Conservation (phyloP, 2,888 invertebrate genomes). For the Rutpela maculata region DNA sequence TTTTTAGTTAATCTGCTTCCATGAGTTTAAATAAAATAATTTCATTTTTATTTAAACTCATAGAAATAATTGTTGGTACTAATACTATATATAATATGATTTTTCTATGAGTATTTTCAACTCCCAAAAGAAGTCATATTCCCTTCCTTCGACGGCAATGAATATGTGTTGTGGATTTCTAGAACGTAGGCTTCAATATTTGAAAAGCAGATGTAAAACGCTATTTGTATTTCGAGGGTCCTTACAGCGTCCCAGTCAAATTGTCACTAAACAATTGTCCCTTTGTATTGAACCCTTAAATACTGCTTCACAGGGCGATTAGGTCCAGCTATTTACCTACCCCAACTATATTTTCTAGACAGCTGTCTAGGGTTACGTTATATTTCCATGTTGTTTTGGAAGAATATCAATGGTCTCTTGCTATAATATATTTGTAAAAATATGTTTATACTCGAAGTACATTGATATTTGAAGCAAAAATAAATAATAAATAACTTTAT, state of each 20-base stretch:
- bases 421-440: neutral
- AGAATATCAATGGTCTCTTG: neutral
- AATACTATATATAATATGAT: no score
- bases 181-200: slow-evolving; percentile 18
- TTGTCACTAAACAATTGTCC: slow-evolving; percentile 4
- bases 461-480: neutral
- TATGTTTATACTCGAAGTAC: neutral
- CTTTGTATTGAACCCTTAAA: neutral
- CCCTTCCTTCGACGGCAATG: slow-evolving; percentile 2
- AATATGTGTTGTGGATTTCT: neutral
- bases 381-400: neutral
- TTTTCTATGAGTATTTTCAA: no score
- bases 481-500: no score
- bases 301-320: slow-evolving; percentile 14
- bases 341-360: slow-evolving; percentile 48
- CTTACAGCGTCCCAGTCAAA: slow-evolving; percentile 21
- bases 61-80: no score
- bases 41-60: no score
- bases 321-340: slow-evolving; percentile 48
- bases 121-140: no score
- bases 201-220: slow-evolving; percentile 41
- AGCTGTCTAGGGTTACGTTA: slow-evolving; percentile 46
- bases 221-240: slow-evolving; percentile 44
- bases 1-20: no score
- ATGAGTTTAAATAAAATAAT: no score